Evolutionary conservation across 2,113 vertebrate species (phyloP).

Genomic region (Caloenas nicobarica): DNA sequence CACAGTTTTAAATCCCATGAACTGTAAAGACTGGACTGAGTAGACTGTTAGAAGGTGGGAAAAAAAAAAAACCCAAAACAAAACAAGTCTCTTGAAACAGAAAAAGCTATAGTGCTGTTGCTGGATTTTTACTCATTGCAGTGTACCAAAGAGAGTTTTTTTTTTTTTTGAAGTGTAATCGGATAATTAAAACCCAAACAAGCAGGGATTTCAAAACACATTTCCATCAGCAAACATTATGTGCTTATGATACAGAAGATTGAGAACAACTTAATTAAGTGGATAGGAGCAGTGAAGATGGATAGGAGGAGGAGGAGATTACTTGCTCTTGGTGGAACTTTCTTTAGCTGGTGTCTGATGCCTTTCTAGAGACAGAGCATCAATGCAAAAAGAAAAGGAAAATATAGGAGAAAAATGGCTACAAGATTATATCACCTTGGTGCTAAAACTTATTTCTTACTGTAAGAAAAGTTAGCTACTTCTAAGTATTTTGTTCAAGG

Average conservation of each 20-base stretch:
- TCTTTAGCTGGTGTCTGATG: not conserved
- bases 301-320: conserved; percentile 10
- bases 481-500: not conserved
- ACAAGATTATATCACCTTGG: not conserved
- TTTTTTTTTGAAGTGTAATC: not conserved
- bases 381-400: not conserved
- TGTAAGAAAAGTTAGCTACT: not conserved
- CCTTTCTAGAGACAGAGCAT: not conserved
- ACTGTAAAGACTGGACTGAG: not conserved
- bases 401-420: not conserved
- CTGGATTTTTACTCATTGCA: not conserved
- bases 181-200: conserved; percentile 58
- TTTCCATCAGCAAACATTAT: conserved; percentile 28
- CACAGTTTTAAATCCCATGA: not conserved
- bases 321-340: not conserved
- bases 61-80: not conserved
- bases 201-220: conserved; percentile 40
- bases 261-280: conserved; percentile 36
- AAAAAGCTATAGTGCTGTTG: not conserved
- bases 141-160: not conserved
- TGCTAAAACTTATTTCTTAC: not conserved
- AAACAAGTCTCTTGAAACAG: not conserved
- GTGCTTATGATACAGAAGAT: conserved; percentile 45
- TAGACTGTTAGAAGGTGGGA: not conserved
- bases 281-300: conserved; percentile 5